These are phyloP conservation scores for Samia ricini DNA, from an alignment of 1,140 invertebrate species.

Conservation along the genomic window DNA sequence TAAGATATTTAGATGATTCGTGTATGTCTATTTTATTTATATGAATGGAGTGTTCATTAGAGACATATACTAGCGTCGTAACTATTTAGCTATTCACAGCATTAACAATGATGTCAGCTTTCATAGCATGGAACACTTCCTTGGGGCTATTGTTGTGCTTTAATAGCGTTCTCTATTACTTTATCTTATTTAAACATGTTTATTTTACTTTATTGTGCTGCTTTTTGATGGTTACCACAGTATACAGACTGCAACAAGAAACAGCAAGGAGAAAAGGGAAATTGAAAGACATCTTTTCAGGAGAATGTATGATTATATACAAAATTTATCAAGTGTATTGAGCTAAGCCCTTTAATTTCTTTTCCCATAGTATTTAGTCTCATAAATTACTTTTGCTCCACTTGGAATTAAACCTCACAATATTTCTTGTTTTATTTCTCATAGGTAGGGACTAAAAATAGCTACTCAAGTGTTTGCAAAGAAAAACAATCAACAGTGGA, in stretches of 20 bases:
- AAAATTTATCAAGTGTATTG: slow-evolving; percentile 69
- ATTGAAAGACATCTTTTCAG: slow-evolving; percentile 87
- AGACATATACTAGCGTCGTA: slow-evolving; percentile 25
- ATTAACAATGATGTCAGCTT: slow-evolving; percentile 45
- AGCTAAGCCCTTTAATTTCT: slow-evolving; percentile 64
- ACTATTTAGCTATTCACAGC: slow-evolving; percentile 30
- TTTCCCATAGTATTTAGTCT: slow-evolving; percentile 40
- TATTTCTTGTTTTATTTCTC: slow-evolving; percentile 17
- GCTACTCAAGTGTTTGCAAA: slow-evolving; percentile 18
- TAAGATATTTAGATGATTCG: slow-evolving; percentile 43
- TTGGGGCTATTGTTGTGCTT: slow-evolving; percentile 70
- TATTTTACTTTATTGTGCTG: slow-evolving; percentile 79
- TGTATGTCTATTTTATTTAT: slow-evolving; percentile 45
- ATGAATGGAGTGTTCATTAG: slow-evolving; percentile 20
- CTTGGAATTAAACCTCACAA: background rate
- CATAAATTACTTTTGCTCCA: slow-evolving; percentile 22
- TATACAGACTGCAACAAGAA: slow-evolving; percentile 84
- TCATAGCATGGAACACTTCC: slow-evolving; percentile 54
- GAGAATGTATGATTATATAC: slow-evolving; percentile 83
- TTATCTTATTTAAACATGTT: slow-evolving; percentile 60
- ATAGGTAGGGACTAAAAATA: slow-evolving; percentile 25
- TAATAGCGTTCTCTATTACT: slow-evolving; percentile 67
- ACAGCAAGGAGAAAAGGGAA: slow-evolving; percentile 84
- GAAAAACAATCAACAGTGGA: slow-evolving; percentile 15
- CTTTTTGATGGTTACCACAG: slow-evolving; percentile 81